Evolutionary conservation across 2,797 vertebrate species (phyloP).

Genomic region (Scleropages formosus): DNA sequence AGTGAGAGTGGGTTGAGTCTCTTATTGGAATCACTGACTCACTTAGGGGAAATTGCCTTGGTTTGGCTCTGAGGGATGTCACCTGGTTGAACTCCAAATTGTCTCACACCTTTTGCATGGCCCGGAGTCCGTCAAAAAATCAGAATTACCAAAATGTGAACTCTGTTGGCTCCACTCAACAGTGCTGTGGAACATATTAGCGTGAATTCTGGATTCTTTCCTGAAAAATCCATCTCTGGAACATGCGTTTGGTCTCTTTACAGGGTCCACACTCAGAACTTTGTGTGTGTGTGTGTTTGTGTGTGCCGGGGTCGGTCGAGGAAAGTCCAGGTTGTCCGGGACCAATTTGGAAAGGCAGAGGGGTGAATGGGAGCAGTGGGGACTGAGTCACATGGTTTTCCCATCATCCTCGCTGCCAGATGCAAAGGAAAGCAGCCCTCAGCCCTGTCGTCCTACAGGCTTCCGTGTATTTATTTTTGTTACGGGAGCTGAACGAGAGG

Average conservation of each 20-base stretch:
- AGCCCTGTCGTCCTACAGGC: conserved; percentile 51
- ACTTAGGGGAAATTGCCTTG: conserved; percentile 27
- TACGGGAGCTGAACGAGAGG: conserved; percentile 50
- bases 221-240: conserved; percentile 36
- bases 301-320: too few relatives aligned
- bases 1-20: not conserved
- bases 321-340: not conserved
- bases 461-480: conserved; percentile 58
- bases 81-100: conserved; percentile 5
- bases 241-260: conserved; percentile 4
- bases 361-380: not conserved
- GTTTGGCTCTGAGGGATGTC: conserved; percentile 12
- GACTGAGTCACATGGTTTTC: conserved; percentile 59
- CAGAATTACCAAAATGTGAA: conserved; percentile 35
- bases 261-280: conserved; percentile 18
- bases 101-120: conserved; percentile 9
- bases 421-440: conserved; percentile 48
- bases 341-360: not conserved
- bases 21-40: conserved; percentile 1
- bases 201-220: conserved; percentile 24
- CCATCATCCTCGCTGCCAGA: conserved; percentile 54
- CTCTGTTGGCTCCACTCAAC: conserved; percentile 19
- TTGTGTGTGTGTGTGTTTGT: not conserved
- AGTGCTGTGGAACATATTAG: conserved; percentile 42
- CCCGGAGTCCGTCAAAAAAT: conserved; percentile 6